Percentiles rank a stretch among this genome's conserved stretches.
These are phyloP conservation scores for Brienomyrus longianalis DNA, from an alignment of 2,113 vertebrate genomes.

Conservation along the genomic window DNA sequence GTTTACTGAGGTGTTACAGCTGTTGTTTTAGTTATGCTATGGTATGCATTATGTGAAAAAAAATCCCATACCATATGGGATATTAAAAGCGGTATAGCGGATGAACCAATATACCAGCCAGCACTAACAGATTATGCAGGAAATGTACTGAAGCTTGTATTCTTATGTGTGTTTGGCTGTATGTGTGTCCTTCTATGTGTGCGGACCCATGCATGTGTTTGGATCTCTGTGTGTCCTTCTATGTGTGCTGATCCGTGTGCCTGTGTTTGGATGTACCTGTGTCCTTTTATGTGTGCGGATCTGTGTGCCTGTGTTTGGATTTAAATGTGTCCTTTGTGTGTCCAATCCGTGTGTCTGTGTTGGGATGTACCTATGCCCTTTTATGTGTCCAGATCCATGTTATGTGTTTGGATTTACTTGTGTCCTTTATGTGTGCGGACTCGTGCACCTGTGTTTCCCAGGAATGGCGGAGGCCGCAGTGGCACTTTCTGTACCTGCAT, in stretches of 20 bases:
- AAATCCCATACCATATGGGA: neutral
- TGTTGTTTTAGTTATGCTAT: neutral
- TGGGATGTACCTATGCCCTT: neutral
- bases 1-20: neutral
- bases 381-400: neutral
- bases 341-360: no score
- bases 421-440: neutral
- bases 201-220: neutral
- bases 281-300: neutral
- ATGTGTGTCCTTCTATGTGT: neutral
- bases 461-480: constrained; percentile 85
- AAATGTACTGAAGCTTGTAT: neutral
- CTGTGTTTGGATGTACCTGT: neutral
- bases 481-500: constrained; percentile 91
- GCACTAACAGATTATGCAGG: neutral
- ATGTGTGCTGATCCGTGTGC: neutral
- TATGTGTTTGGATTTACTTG: neutral
- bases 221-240: neutral
- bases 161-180: neutral
- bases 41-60: neutral
- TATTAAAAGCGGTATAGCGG: neutral
- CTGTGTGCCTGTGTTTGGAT: neutral
- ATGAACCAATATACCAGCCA: neutral
- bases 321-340: neutral
- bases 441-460: constrained; percentile 39